Evolutionary conservation across 1,140 invertebrate species (phyloP).

Genomic region (Platorchestia sp.): DNA sequence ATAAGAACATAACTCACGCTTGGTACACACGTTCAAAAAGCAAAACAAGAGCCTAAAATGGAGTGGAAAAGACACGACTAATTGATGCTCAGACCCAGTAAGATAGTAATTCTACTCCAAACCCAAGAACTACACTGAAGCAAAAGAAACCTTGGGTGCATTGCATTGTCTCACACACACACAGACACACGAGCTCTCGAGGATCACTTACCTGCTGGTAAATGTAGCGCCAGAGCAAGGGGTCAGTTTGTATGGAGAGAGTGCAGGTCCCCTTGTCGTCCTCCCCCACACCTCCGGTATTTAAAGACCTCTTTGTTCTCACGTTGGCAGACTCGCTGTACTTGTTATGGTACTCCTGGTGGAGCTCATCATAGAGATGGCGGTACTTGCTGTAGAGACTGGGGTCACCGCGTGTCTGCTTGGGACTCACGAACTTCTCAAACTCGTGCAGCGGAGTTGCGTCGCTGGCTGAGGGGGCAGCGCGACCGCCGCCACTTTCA

Average conservation of each 20-base stretch:
- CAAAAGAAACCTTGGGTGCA: neutral
- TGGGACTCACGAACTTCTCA: constrained; percentile 37
- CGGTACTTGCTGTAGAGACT: constrained; percentile 52
- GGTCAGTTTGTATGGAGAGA: constrained; percentile 97
- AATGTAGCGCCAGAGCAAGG: constrained; percentile 95
- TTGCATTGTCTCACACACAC: too few species aligned
- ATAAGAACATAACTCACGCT: too few species aligned
- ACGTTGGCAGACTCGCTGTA: constrained; percentile 67
- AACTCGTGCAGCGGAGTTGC: constrained; percentile 32
- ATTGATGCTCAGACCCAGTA: too few species aligned
- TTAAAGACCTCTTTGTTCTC: constrained; percentile 57
- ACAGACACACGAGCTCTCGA: neutral
- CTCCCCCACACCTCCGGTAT: constrained; percentile 74
- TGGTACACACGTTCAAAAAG: too few species aligned
- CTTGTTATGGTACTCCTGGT: constrained; percentile 66
- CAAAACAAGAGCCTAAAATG: too few species aligned
- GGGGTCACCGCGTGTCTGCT: constrained; percentile 35
- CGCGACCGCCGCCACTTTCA: constrained; percentile 71
- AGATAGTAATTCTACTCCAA: neutral
- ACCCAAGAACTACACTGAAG: neutral
- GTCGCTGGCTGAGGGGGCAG: neutral
- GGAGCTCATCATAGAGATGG: constrained; percentile 34
- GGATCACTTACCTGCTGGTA: constrained; percentile 74
- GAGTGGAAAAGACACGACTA: too few species aligned
- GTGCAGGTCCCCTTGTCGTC: constrained; percentile 88